phyloP scores from a whole-genome alignment of 92 coral and sea anemone genomes.

The Phymanthus crucifer region DNA sequence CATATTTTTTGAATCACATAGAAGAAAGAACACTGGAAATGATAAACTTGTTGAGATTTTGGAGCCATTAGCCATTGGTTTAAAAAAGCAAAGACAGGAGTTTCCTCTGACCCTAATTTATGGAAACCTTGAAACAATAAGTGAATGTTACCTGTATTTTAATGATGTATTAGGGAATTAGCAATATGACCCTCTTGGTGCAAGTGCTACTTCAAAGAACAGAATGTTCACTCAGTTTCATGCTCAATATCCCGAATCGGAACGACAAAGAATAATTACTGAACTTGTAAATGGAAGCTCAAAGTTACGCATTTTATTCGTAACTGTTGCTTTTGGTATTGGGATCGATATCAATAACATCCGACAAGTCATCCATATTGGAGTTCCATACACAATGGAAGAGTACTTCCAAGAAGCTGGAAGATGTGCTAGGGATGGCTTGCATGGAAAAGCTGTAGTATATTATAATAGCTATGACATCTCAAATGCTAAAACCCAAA shows the following conservation, averaged over 20 bases:
- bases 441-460: constrained; percentile 34
- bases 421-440: constrained; percentile 56
- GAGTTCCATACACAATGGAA: constrained; percentile 57
- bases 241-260: constrained; percentile 62
- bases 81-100: constrained; percentile 20
- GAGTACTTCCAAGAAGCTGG: too few species aligned
- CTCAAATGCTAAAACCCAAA: constrained; percentile 21
- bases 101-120: constrained; percentile 59
- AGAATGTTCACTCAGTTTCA: constrained; percentile 65
- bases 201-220: constrained; percentile 44
- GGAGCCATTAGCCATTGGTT: constrained; percentile 30
- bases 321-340: constrained; percentile 68
- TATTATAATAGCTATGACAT: constrained; percentile 50
- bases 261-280: constrained; percentile 44
- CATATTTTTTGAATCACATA: constrained; percentile 27
- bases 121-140: constrained; percentile 49
- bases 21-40: constrained; percentile 26
- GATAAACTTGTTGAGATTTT: constrained; percentile 29
- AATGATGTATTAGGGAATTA: constrained; percentile 27
- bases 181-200: constrained; percentile 54
- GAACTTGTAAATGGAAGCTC: constrained; percentile 28
- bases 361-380: constrained; percentile 55
- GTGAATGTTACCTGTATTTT: constrained; percentile 45
- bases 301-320: constrained; percentile 51
- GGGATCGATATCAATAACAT: constrained; percentile 47